Percentiles rank a stretch among this genome's conserved stretches.
Evolutionary conservation across 1,140 invertebrate species (phyloP).

Genomic region (Polyergus mexicanus): DNA sequence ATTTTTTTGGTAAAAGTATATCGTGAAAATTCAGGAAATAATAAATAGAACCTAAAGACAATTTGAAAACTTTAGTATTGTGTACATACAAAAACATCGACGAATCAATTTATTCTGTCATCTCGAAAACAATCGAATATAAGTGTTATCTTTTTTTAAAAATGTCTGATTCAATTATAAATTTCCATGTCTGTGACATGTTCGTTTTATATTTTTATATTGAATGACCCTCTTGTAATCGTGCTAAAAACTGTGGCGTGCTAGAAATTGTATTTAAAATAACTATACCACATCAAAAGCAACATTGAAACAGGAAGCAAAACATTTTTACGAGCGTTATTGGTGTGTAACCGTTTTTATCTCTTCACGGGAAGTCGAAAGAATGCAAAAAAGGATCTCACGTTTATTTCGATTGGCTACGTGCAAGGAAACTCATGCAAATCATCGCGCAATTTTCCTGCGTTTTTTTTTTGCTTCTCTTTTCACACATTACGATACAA

Average conservation of each 20-base stretch:
- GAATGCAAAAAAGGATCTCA: background rate
- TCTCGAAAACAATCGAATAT: background rate
- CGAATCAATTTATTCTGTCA: background rate
- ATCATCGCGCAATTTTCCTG: background rate
- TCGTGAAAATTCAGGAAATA: too few species aligned
- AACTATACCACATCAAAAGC: background rate
- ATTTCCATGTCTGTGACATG: background rate
- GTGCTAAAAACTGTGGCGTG: background rate
- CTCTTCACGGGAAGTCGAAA: background rate
- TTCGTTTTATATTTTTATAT: slow-evolving; percentile 22
- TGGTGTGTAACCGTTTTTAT: slow-evolving; percentile 7
- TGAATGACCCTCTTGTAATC: background rate
- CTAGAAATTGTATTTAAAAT: slow-evolving; percentile 32
- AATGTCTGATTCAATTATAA: slow-evolving; percentile 37
- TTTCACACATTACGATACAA: background rate
- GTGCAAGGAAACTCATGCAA: background rate
- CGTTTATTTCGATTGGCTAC: background rate
- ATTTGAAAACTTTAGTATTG: background rate
- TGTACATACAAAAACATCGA: background rate
- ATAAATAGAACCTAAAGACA: background rate
- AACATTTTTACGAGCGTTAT: slow-evolving; percentile 18
- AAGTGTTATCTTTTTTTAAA: background rate
- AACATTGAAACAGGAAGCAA: background rate
- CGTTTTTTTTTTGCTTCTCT: background rate
- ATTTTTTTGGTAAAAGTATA: background rate